A percentile compares a stretch with the other conserved stretches of the same genome.
Evolutionary conservation across 2,888 invertebrate genomes (phyloP).

Genomic region (Tetropium fuscum): DNA sequence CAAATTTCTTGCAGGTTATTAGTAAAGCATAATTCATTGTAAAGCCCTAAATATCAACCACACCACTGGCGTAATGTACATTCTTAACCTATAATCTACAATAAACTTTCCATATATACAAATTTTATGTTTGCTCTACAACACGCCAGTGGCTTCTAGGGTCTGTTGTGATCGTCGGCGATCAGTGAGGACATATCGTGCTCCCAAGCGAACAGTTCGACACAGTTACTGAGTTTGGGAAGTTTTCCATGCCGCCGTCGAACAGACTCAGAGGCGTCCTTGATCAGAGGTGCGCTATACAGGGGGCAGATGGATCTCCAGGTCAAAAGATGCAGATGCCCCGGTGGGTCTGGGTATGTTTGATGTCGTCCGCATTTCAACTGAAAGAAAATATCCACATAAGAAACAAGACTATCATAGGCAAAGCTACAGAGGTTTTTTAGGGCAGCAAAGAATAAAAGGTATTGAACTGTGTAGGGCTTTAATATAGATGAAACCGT

Average conservation of each 20-base stretch:
- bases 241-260: conserved; percentile 40
- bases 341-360: conserved; percentile 42
- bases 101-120: conserved; percentile 61
- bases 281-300: conserved; percentile 53
- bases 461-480: no score
- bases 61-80: conserved; percentile 32
- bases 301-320: conserved; percentile 56
- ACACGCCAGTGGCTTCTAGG: conserved; percentile 35
- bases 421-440: no score
- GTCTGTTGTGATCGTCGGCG: not conserved
- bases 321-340: conserved; percentile 57
- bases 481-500: no score
- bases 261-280: conserved; percentile 51
- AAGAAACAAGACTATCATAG: no score
- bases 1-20: conserved; percentile 32
- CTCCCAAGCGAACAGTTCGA: conserved; percentile 47
- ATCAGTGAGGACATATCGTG: conserved; percentile 35
- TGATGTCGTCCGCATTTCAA: conserved; percentile 24
- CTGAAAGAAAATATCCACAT: conserved; percentile 31
- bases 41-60: conserved; percentile 34
- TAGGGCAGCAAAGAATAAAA: not conserved
- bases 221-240: conserved; percentile 50
- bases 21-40: conserved; percentile 35
- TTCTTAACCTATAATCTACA: conserved; percentile 40
- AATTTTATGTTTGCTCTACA: conserved; percentile 40